Evolutionary conservation across 2,113 vertebrate genomes (phyloP).

Genomic region (Tenrec ecaudatus): DNA sequence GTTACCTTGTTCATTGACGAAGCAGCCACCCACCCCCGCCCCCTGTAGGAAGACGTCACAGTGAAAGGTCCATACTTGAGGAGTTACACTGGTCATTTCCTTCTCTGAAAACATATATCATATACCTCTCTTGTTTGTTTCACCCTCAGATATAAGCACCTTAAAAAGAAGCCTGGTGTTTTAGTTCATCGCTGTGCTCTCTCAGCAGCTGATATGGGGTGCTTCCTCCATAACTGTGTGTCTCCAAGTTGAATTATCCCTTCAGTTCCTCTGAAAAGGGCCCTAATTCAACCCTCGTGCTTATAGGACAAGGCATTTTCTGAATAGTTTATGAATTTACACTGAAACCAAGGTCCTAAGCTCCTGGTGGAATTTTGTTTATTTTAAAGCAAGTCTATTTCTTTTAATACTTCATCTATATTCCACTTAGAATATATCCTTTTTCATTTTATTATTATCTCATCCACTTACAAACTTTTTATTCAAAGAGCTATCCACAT

Average conservation of each 20-base stretch:
- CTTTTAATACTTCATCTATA: conserved; percentile 64
- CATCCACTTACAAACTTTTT: conserved; percentile 49
- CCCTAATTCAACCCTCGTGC: neutral
- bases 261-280: neutral
- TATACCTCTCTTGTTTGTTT: neutral
- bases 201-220: no score
- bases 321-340: conserved; percentile 43
- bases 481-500: conserved; percentile 56
- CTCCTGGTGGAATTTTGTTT: conserved; percentile 48
- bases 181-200: neutral
- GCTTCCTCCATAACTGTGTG: no score
- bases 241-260: neutral
- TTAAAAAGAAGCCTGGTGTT: neutral
- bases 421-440: conserved; percentile 30
- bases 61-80: neutral
- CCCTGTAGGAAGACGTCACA: neutral
- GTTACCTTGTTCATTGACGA: neutral
- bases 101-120: neutral
- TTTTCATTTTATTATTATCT: conserved; percentile 69
- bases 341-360: conserved; percentile 57
- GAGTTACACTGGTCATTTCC: neutral
- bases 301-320: neutral
- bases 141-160: neutral
- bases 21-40: neutral
- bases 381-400: conserved; percentile 53